Evolutionary conservation across 2,113 vertebrate genomes (phyloP), one percentile per base, ranked within the genome.

Genomic region (Muntiacus reevesi): DNA sequence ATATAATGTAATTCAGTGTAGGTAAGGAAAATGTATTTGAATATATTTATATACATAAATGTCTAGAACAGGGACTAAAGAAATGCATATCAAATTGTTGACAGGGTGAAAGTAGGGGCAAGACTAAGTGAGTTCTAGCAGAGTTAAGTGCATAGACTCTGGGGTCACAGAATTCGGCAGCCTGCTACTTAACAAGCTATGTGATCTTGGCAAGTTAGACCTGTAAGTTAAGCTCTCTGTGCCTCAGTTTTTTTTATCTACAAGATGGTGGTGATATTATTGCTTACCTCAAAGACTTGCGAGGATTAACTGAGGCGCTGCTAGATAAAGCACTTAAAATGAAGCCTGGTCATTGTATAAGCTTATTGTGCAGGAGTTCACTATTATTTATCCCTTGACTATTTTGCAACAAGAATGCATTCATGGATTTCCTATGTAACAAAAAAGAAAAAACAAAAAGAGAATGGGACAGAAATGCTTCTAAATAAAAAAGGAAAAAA

Each of bases 401-500:
- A 97, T 96, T 90, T 95, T 95, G 52, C 71, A 87, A 30, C 40
- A 54, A 93, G 33, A 85, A 82, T 89, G n/a, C 8, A 86, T 89
- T 97, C 50, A 87, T 71, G 86, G 54, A 93, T 78, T 93, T 50
- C 84, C 54, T 86, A 52, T 86, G 54, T 59, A 82, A 40, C 21
- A 87, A 94, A 45, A 50, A 74, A 74, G 43, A 79, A 52, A 83
- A 62, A 25, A 67, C 64, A 55, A 7, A 74, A 33, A 11, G 36
- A 82, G 5, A 47, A 64, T 78, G 21, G 9, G 9, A 93, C 8
- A 62, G 28, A 95, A 74, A 95, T 89, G 19, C 14, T 67, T 97
- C 78, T 91, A 88, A 83, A 92, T 92, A 76, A 19, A 43, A 95
- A 74, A 74, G n/a, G 83, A 64, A 45, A 54, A 89, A 94, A 78